Percentiles rank a stretch among this genome's conserved stretches.
These are phyloP conservation scores for Saccostrea cuccullata DNA, from an alignment of 1,140 invertebrate genomes.

Conservation along the genomic window DNA sequence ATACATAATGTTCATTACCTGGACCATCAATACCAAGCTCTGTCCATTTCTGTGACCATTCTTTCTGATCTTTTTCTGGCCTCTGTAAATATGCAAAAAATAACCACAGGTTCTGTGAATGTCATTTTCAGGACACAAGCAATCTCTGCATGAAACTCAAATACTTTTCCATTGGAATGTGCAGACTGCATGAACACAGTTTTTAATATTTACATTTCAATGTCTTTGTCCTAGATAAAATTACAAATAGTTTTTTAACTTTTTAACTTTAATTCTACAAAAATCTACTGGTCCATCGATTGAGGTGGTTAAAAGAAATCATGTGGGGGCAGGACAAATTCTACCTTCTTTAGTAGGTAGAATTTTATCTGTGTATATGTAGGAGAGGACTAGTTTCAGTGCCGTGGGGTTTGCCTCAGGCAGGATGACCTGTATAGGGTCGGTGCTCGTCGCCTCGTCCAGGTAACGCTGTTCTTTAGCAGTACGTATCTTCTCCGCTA, in stretches of 20 bases:
- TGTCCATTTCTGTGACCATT: conserved; percentile 91
- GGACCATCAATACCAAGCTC: conserved; percentile 94
- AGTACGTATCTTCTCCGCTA: conserved; percentile 87
- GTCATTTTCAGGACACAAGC: too few species aligned
- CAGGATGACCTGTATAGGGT: conserved; percentile 85
- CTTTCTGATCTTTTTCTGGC: conserved; percentile 88
- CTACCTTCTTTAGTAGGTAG: conserved; percentile 89
- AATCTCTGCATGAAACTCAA: too few species aligned
- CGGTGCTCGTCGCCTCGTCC: conserved; percentile 39
- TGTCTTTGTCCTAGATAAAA: too few species aligned
- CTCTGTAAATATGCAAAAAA: conserved; percentile 77
- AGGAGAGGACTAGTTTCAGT: conserved; percentile 95
- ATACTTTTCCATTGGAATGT: too few species aligned
- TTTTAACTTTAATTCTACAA: too few species aligned
- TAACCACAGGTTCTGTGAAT: neutral
- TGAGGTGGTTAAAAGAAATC: too few species aligned
- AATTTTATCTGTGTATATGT: conserved; percentile 96
- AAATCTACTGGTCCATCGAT: too few species aligned
- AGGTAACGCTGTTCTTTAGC: conserved; percentile 81
- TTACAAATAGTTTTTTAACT: too few species aligned
- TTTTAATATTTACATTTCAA: too few species aligned
- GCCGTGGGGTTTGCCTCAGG: conserved; percentile 92
- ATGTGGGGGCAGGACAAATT: too few species aligned
- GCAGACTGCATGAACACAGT: too few species aligned
- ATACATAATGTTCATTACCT: conserved; percentile 80